Conservation (phyloP, 2,797 vertebrate genomes). For the Nannoperca obscura region DNA sequence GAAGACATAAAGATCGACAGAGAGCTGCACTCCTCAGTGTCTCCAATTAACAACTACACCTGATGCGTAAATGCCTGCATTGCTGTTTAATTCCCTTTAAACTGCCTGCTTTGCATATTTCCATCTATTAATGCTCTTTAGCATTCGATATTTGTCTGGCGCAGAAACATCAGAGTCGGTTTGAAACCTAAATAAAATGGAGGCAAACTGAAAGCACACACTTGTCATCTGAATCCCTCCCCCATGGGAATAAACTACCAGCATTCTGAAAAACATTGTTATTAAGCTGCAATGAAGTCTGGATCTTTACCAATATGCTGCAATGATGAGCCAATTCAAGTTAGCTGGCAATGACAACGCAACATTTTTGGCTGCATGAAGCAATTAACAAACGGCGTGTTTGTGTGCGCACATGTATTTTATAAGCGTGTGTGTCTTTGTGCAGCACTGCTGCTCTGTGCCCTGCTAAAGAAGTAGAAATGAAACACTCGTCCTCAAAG, state of each 20-base stretch:
- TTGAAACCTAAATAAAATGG: constrained; percentile 40
- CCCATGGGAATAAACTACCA: constrained; percentile 38
- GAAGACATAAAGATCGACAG: constrained; percentile 5
- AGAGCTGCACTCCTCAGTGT: constrained; percentile 5
- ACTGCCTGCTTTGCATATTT: constrained; percentile 35
- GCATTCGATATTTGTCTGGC: constrained; percentile 30
- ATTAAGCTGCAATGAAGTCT: constrained; percentile 53
- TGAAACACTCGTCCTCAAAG: constrained; percentile 52
- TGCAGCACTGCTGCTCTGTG: constrained; percentile 23
- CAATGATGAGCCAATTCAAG: constrained; percentile 61
- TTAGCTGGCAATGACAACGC: constrained; percentile 50
- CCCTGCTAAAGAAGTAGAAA: constrained; percentile 42
- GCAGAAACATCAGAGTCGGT: background rate
- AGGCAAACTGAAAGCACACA: constrained; percentile 34
- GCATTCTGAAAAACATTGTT: constrained; percentile 55
- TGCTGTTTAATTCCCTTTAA: constrained; percentile 42
- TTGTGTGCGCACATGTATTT: constrained; percentile 4
- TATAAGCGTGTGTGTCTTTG: constrained; percentile 5
- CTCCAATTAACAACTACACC: constrained; percentile 39
- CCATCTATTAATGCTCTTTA: constrained; percentile 18
- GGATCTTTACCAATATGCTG: constrained; percentile 56
- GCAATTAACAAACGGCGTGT: constrained; percentile 34
- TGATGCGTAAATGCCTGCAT: constrained; percentile 1
- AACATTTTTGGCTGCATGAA: constrained; percentile 59
- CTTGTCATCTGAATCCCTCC: constrained; percentile 42